Evolutionary conservation across 2,888 invertebrate species (phyloP), one percentile per base, ranked within the genome.

Genomic region (Caenorhabditis angaria): DNA sequence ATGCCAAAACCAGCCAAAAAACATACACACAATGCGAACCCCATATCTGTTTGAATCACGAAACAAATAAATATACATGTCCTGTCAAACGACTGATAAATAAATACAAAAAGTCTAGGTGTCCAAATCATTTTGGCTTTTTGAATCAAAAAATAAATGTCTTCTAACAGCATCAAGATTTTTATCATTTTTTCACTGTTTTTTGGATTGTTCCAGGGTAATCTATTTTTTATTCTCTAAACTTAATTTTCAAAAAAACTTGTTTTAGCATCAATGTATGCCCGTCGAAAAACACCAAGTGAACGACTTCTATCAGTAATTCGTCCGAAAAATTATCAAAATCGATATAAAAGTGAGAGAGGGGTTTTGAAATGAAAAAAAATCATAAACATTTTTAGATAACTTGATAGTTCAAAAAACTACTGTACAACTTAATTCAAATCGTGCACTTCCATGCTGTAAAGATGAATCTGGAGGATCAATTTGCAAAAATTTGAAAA

Each of bases 381-480:
- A 3, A 51, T 2, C 1, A 14, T 27, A n/a, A 35, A 25, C 20
- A 5, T 55, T 55, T 62, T 22, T 55, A 71, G 66, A 18, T 12
- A 64, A 61, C n/a, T 51, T 58, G 20, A 54, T 32, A 6, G 51
- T 67, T 18, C 70, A 65, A 56, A 70, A 71, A 54, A 28, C 59
- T 0, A 47, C 59, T 0, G 59, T 70, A 4, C 56, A 61, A 50
- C 47, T 77, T 12, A 77, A 78, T 32, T 53, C 75, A 14, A 69
- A 61, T 51, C 63, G 79, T 5, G 58, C 69, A 1, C 70, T 81
- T 12, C 81, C 81, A n/a, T 81, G 81, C 48, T 81, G 81, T 32
- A 78, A 78, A 35, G 81, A 81, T 51, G 79, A 79, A 29, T 76
- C 77, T 0, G 81, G 81, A 12, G 81, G 81, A 14, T 74, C 77